These are phyloP conservation scores for Goniozus legneri DNA, from an alignment of 1,140 invertebrate species.

Conservation along the genomic window DNA sequence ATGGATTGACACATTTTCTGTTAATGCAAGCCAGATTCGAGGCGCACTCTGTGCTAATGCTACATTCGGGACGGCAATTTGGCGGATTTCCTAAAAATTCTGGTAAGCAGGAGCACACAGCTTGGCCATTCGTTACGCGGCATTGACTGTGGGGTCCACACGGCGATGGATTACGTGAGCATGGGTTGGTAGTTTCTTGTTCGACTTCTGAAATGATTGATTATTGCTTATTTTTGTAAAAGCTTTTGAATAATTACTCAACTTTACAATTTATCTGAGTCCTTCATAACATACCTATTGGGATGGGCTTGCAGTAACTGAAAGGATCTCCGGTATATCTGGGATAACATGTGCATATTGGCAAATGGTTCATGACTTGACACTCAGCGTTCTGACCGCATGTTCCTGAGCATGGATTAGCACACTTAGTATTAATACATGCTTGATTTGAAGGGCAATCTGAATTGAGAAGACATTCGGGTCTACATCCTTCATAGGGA, in stretches of 20 bases:
- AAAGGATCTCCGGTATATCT: conserved; percentile 76
- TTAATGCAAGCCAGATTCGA: conserved; percentile 52
- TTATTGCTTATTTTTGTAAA: background rate
- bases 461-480: conserved; percentile 72
- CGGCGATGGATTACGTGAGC: conserved; percentile 58
- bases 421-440: conserved; percentile 72
- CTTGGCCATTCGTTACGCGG: conserved; percentile 50
- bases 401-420: conserved; percentile 72
- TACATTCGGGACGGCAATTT: conserved; percentile 55
- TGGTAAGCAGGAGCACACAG: conserved; percentile 54
- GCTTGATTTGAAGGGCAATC: conserved; percentile 73
- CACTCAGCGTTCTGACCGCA: conserved; percentile 73
- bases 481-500: conserved; percentile 71
- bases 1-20: conserved; percentile 58
- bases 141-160: conserved; percentile 59
- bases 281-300: background rate
- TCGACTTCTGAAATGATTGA: conserved; percentile 13
- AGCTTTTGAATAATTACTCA: background rate
- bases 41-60: conserved; percentile 52
- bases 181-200: conserved; percentile 57
- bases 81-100: conserved; percentile 56
- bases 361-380: conserved; percentile 68
- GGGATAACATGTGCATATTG: conserved; percentile 67
- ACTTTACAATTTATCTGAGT: background rate
- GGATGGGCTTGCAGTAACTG: conserved; percentile 52